phyloP scores from a whole-genome alignment of 1,140 invertebrate species.

The Magallana gigas region DNA sequence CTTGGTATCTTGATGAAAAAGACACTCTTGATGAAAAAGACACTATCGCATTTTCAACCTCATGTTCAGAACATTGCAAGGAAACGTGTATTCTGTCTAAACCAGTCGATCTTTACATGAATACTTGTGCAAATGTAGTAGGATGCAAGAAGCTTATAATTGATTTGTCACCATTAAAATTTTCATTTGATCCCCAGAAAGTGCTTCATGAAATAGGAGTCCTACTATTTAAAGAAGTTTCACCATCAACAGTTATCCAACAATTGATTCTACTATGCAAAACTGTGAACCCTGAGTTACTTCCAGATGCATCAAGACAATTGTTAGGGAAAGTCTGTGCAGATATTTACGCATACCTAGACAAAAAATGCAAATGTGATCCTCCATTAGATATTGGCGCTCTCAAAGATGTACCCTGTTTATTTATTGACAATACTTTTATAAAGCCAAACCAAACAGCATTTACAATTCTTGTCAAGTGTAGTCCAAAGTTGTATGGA shows the following conservation, averaged over 20 bases:
- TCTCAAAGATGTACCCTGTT: slow-evolving; percentile 23
- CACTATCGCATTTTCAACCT: neutral
- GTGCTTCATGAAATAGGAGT: neutral
- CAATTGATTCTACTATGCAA: neutral
- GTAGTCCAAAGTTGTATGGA: slow-evolving; percentile 57
- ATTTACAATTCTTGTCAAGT: slow-evolving; percentile 44
- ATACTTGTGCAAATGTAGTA: neutral
- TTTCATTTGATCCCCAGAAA: neutral
- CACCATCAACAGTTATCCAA: neutral
- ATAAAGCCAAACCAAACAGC: slow-evolving; percentile 52
- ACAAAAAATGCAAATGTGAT: neutral
- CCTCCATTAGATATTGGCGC: neutral
- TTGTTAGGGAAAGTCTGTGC: neutral
- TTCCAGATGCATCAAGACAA: neutral
- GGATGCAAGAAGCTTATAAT: neutral
- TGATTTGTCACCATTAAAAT: neutral
- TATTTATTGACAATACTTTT: slow-evolving; percentile 45
- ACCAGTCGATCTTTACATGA: neutral
- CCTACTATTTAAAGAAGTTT: neutral
- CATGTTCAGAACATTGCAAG: neutral
- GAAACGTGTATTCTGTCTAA: neutral
- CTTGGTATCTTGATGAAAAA: slow-evolving; percentile 37
- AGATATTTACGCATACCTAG: neutral
- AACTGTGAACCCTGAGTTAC: neutral
- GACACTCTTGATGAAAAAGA: too few relatives aligned